These are phyloP conservation scores for Echinometra lucunter DNA, from an alignment of 53 echinoderm and acorn worm genomes.

Conservation along the genomic window DNA sequence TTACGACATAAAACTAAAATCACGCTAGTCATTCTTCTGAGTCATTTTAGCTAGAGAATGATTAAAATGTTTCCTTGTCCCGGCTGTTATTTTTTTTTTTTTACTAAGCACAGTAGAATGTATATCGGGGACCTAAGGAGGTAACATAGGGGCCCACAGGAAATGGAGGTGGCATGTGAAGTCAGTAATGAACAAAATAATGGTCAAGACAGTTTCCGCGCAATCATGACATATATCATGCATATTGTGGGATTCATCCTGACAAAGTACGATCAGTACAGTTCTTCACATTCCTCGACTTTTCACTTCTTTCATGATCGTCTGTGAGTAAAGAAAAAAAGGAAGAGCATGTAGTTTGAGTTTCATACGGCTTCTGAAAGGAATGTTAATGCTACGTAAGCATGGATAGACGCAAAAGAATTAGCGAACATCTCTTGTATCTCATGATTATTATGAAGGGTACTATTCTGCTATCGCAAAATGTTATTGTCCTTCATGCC, in stretches of 20 bases:
- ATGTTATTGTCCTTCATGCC: slow-evolving; percentile 17
- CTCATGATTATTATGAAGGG: neutral
- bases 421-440: neutral
- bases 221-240: neutral
- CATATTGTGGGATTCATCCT: neutral
- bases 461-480: neutral
- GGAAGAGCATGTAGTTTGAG: neutral
- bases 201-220: neutral
- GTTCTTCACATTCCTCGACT: neutral
- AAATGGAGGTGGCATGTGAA: neutral
- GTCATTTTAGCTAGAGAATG: slow-evolving; percentile 4
- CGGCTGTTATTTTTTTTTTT: neutral
- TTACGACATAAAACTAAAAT: slow-evolving; percentile 12
- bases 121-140: neutral
- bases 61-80: slow-evolving; percentile 24
- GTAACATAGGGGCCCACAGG: neutral
- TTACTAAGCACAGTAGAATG: neutral
- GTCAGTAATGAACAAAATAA: neutral
- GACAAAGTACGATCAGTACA: neutral
- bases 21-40: slow-evolving; percentile 25
- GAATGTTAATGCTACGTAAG: neutral
- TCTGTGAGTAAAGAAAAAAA: neutral
- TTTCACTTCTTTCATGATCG: neutral
- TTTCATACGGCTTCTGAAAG: neutral
- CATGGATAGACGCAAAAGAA: neutral